Evolutionary conservation across 2,888 invertebrate species (phyloP).

Genomic region (Trachelus iudaicus): DNA sequence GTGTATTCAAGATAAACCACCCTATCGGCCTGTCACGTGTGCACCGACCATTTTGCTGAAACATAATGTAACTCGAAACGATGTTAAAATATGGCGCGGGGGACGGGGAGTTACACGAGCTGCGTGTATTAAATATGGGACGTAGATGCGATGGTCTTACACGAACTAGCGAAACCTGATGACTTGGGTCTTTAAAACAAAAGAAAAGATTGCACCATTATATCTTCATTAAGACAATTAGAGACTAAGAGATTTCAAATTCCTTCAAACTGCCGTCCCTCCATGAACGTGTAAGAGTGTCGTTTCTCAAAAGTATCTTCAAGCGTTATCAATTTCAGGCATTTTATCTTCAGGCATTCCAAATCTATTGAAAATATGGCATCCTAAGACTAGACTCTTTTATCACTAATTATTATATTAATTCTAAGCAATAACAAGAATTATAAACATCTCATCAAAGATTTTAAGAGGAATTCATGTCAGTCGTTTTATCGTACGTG

Average conservation of each 20-base stretch:
- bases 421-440: background rate
- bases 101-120: background rate
- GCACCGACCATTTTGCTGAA: constrained; percentile 62
- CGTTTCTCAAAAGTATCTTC: background rate
- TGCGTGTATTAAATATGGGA: constrained; percentile 1
- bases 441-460: background rate
- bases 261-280: background rate
- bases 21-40: constrained; percentile 58
- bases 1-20: constrained; percentile 62
- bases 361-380: background rate
- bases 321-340: background rate
- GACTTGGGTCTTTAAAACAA: background rate
- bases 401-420: background rate
- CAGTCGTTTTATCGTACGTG: background rate
- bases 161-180: background rate
- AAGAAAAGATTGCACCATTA: background rate
- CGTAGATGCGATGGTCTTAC: background rate
- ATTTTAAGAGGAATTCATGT: background rate
- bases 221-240: background rate
- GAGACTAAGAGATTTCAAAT: background rate
- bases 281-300: background rate
- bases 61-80: constrained; percentile 58
- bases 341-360: too few relatives aligned
- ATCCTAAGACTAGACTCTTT: background rate
- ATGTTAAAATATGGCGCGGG: constrained; percentile 57